phyloP scores from a whole-genome alignment of 2,888 invertebrate genomes.

The Poecilobothrus nobilitatus region DNA sequence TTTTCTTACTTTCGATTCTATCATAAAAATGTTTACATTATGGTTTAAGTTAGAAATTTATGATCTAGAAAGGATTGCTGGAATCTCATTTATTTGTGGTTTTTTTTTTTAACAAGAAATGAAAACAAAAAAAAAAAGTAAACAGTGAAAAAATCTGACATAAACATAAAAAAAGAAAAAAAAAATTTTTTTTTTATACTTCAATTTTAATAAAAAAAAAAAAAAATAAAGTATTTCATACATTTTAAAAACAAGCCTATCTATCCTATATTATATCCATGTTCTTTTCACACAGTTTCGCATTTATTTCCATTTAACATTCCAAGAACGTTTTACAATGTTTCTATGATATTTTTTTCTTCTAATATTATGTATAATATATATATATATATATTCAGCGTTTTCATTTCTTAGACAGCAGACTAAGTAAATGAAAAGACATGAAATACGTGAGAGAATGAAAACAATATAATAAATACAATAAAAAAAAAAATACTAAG shows the following conservation, averaged over 20 bases:
- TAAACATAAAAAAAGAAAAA: not conserved
- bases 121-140: not conserved
- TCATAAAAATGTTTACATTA: not conserved
- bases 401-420: not conserved
- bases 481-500: not conserved
- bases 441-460: not conserved
- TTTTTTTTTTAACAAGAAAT: not conserved
- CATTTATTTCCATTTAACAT: not conserved
- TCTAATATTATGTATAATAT: not conserved
- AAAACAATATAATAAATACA: not conserved
- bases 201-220: no score
- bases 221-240: no score
- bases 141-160: not conserved
- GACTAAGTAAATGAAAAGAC: not conserved
- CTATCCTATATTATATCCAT: no score
- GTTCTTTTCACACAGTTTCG: not conserved
- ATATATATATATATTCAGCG: no score
- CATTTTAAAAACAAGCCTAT: not conserved
- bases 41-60: not conserved
- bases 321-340: not conserved
- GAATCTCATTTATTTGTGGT: slow-evolving; percentile 6
- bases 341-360: not conserved
- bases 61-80: not conserved
- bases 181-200: no score
- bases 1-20: no score